A percentile compares a stretch with the other conserved stretches of the same genome.
These are phyloP conservation scores for Oreochromis tanganicae DNA, from an alignment of 2,113 vertebrate genomes.

Conservation along the genomic window DNA sequence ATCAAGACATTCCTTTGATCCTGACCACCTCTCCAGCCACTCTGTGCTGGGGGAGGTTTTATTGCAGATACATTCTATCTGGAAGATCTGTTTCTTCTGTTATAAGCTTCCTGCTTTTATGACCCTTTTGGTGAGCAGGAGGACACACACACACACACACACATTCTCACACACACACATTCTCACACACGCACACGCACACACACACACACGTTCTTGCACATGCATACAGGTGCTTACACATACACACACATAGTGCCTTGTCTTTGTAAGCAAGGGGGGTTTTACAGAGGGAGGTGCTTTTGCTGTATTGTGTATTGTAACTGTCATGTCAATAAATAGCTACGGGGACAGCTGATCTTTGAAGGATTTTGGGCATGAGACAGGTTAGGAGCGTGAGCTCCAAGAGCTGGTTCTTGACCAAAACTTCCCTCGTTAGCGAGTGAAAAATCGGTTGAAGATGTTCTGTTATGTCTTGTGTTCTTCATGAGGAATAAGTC, in stretches of 20 bases:
- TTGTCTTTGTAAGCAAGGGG: not conserved
- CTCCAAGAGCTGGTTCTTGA: not conserved
- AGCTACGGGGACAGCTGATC: not conserved
- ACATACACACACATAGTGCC: not conserved
- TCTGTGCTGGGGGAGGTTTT: no score
- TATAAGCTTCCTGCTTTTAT: not conserved
- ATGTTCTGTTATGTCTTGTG: not conserved
- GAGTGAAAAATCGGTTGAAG: not conserved
- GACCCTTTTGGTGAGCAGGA: not conserved
- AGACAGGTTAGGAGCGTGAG: not conserved
- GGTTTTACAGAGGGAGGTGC: not conserved
- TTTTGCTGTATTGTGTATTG: not conserved
- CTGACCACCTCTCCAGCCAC: no score
- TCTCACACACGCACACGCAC: fast-evolving
- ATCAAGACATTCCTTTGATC: no score
- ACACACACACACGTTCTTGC: not conserved
- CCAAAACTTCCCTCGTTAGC: not conserved
- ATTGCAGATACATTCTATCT: no score
- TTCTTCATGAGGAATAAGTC: not conserved
- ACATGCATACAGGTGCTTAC: not conserved
- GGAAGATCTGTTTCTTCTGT: no score
- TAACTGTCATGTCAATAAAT: not conserved
- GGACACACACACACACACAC: not conserved
- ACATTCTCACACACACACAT: not conserved
- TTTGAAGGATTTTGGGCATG: not conserved